Base-by-base conservation (phyloP, 2,113 vertebrate species). In the Uropsilus gracilis region DNA sequence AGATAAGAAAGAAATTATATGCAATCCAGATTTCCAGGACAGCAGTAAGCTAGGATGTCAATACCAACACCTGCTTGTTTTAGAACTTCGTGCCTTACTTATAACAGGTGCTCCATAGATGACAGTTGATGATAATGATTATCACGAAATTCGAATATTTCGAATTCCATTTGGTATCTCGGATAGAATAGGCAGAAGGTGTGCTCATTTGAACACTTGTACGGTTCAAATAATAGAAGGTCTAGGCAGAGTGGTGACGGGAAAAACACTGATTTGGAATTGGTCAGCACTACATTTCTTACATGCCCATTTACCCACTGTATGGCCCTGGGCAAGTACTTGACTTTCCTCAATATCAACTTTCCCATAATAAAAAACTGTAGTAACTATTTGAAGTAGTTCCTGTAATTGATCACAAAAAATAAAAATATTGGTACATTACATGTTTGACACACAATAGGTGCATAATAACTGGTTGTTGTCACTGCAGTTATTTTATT, bases 141-240 rank as follows among this genome's bases (percentile, higher is more conserved):
- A 92, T 48, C 30, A 16, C 32, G 53, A 46, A 94, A 91, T 93
- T 94, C 84, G 34, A 94, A 89, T 86, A 96, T 75, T n/a, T 42
- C 20, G 44, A 66, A 82, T 94, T 86, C 50, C 75, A 72, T 55
- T 83, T 95, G 68, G 42, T 37, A 72, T 72, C 44, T 68, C 83
- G 94, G n/a, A 90, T 61, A 57, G 53, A 75, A 50, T 8, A 87
- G 37, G 53, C 32, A 90, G 68, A 95, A 87, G 61, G 10, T 77
- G 2, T 68, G 44, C 42, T 94, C 72, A 46, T 48, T 46, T 92
- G 68, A 81, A 28, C 6, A 42, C 84, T 95, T 87, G 84, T 72
- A 81, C 81, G 77, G 20, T 85, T 86, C 42, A 73, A 89, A 18
- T 12, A 59, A 75, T 66, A 68, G n/a, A 78, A 92, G 88, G 7